Evolutionary conservation across 2,113 vertebrate species (phyloP).

Genomic region (Myrmophylax atrothorax): DNA sequence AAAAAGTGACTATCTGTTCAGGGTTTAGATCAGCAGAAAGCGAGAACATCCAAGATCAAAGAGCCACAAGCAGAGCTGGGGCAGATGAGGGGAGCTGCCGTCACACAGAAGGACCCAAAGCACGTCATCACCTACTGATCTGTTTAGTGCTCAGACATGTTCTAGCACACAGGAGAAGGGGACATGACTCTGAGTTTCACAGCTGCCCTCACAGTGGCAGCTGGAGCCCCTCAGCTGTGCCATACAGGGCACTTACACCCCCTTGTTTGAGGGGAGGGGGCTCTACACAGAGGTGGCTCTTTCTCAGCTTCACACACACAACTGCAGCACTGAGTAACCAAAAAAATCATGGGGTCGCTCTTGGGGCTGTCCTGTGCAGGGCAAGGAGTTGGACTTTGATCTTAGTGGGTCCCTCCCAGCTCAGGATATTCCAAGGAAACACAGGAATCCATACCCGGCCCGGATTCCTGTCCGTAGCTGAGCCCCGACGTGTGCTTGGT

Average conservation of each 20-base stretch:
- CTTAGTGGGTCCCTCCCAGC: fast-evolving
- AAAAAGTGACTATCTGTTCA: background rate
- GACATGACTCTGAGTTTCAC: background rate
- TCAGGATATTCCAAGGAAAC: fast-evolving
- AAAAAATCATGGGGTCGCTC: background rate
- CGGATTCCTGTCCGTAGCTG: conserved; percentile 93
- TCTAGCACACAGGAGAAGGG: background rate
- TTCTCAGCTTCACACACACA: background rate
- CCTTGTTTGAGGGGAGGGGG: background rate
- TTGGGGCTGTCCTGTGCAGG: background rate
- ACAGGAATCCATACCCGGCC: conserved; percentile 78
- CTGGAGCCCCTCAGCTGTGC: background rate
- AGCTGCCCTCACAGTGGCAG: background rate
- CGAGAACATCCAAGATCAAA: conserved; percentile 7
- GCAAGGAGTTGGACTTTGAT: background rate
- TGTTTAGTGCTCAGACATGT: background rate
- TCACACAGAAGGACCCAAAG: background rate
- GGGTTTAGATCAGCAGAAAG: background rate
- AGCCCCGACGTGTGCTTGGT: conserved; percentile 92
- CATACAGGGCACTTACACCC: background rate
- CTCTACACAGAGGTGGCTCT: background rate
- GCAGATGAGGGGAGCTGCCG: background rate
- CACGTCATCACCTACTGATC: background rate
- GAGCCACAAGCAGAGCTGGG: conserved; percentile 2
- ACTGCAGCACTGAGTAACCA: background rate